phyloP scores from a whole-genome alignment of 1,140 invertebrate genomes.

The Drosophila tropicalis region DNA sequence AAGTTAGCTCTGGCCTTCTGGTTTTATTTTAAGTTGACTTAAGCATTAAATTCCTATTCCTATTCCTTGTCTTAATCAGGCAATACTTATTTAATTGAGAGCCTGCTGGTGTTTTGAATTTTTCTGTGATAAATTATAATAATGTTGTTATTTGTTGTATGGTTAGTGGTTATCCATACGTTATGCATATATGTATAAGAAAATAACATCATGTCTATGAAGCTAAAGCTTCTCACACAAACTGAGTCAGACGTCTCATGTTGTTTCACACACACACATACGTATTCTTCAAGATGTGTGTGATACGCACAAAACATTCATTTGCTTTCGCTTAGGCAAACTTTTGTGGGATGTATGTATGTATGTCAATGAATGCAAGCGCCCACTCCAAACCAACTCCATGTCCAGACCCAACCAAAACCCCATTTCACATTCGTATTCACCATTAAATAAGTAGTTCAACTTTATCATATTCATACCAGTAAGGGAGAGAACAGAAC shows the following conservation, averaged over 20 bases:
- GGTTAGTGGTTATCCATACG: too few relatives aligned
- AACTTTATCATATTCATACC: constrained; percentile 54
- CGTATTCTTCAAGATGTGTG: not conserved
- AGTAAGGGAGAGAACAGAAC: constrained; percentile 42
- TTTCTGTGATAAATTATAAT: too few relatives aligned
- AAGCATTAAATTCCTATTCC: too few relatives aligned
- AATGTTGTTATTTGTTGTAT: too few relatives aligned
- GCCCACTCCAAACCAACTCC: not conserved
- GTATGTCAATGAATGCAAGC: constrained; percentile 9
- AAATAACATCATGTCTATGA: constrained; percentile 1
- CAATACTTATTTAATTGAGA: too few relatives aligned
- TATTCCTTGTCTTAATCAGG: too few relatives aligned
- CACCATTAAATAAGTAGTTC: constrained; percentile 61
- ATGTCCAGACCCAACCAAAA: not conserved
- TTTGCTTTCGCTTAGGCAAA: constrained; percentile 10
- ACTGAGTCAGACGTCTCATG: not conserved
- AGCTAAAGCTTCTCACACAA: not conserved
- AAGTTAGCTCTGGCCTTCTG: too few relatives aligned
- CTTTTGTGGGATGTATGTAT: constrained; percentile 9
- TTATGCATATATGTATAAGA: not conserved
- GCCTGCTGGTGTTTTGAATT: too few relatives aligned
- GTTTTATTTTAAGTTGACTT: too few relatives aligned
- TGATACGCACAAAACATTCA: constrained; percentile 25
- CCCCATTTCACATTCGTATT: constrained; percentile 22
- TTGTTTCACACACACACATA: not conserved